Conservation (phyloP, 2,113 vertebrate species). For the Apistogramma diplotaenia region DNA sequence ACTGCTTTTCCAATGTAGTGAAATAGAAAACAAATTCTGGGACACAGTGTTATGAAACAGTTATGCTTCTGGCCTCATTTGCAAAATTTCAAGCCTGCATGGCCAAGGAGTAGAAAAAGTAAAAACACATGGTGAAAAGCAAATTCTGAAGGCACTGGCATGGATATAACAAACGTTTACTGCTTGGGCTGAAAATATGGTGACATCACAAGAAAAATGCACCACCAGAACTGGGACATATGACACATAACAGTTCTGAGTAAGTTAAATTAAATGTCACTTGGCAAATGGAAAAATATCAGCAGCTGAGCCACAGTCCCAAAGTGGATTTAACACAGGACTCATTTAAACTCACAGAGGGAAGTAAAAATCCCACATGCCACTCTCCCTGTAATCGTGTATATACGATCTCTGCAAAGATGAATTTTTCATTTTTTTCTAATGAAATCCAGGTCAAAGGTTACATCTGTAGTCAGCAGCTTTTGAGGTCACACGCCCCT, state of each 20-base stretch:
- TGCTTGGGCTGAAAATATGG: background rate
- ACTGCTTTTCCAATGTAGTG: background rate
- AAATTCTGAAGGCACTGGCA: background rate
- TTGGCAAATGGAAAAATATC: background rate
- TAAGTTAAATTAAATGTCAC: background rate
- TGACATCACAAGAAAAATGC: background rate
- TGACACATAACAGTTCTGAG: background rate
- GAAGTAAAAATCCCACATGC: background rate
- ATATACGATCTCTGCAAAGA: background rate
- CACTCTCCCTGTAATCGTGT: background rate
- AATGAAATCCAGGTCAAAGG: background rate
- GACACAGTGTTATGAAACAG: background rate
- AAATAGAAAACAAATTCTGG: background rate
- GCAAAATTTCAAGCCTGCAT: accelerated
- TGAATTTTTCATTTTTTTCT: background rate
- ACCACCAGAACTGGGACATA: background rate
- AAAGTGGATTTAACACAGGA: background rate
- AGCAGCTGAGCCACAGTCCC: background rate
- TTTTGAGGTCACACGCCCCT: background rate
- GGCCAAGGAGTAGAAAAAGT: background rate
- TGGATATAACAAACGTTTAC: background rate
- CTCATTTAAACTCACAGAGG: background rate
- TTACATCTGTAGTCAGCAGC: background rate
- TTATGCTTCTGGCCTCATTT: background rate
- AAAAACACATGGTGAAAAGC: background rate